Conservation (phyloP, 1,140 invertebrate genomes). For the Leguminivora glycinivorella region DNA sequence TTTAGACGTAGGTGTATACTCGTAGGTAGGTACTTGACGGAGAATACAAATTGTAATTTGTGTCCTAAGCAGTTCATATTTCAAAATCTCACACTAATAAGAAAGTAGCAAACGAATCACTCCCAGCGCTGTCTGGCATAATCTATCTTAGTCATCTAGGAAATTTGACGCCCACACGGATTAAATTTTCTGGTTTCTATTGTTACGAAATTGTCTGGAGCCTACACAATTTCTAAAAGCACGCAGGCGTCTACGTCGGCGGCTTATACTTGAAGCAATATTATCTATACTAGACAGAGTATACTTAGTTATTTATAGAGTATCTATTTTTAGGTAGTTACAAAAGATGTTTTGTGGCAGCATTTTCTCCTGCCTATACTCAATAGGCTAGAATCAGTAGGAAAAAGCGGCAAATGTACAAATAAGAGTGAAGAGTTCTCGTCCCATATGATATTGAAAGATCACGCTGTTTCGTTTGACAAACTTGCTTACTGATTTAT, state of each 20-base stretch:
- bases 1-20: too few relatives aligned
- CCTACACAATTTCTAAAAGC: slow-evolving; percentile 11
- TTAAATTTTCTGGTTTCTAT: slow-evolving; percentile 15
- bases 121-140: neutral
- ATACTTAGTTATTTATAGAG: too few relatives aligned
- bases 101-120: neutral
- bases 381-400: too few relatives aligned
- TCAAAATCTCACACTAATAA: neutral
- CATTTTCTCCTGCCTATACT: too few relatives aligned
- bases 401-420: too few relatives aligned
- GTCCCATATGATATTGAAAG: too few relatives aligned
- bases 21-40: neutral
- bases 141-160: slow-evolving; percentile 20
- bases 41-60: neutral
- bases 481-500: too few relatives aligned
- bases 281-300: slow-evolving; percentile 11
- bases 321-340: too few relatives aligned
- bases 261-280: slow-evolving; percentile 39
- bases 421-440: too few relatives aligned
- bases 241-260: neutral
- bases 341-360: too few relatives aligned
- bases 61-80: neutral
- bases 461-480: too few relatives aligned
- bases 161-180: slow-evolving; percentile 6
- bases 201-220: slow-evolving; percentile 8